Evolutionary conservation across 2,113 vertebrate genomes (phyloP).

Genomic region (Phyllostomus hastatus): DNA sequence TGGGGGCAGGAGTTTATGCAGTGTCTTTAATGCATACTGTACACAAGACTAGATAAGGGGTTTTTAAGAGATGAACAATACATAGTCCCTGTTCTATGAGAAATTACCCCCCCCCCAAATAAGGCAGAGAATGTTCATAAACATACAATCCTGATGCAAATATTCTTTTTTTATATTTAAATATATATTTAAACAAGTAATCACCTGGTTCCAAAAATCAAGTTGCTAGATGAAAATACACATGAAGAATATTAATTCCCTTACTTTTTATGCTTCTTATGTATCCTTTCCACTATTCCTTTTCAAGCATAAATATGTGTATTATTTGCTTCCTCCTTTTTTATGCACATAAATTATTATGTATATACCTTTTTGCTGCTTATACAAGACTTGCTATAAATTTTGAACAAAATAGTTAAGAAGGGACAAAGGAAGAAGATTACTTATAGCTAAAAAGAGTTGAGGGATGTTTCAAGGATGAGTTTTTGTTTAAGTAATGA

Average conservation of each 20-base stretch:
- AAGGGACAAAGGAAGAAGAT: background rate
- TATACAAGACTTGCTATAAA: background rate
- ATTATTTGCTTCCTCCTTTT: background rate
- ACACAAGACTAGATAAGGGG: background rate
- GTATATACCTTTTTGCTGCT: background rate
- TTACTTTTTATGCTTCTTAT: background rate
- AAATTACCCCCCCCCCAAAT: background rate
- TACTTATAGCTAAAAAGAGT: background rate
- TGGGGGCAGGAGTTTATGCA: background rate
- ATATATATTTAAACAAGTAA: background rate
- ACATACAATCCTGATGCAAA: background rate
- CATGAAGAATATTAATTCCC: background rate
- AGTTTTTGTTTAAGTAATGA: background rate
- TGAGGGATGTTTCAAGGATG: background rate
- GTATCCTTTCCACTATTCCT: background rate
- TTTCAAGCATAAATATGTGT: background rate
- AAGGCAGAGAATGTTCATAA: background rate
- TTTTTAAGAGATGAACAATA: background rate
- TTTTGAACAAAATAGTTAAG: background rate
- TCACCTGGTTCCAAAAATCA: background rate
- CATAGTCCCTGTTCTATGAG: background rate
- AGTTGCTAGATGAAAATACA: background rate
- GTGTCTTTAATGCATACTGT: background rate
- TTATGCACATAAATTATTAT: background rate
- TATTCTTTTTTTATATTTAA: background rate